Evolutionary conservation across 2,113 vertebrate genomes (phyloP).

Genomic region (Halcyon senegalensis): DNA sequence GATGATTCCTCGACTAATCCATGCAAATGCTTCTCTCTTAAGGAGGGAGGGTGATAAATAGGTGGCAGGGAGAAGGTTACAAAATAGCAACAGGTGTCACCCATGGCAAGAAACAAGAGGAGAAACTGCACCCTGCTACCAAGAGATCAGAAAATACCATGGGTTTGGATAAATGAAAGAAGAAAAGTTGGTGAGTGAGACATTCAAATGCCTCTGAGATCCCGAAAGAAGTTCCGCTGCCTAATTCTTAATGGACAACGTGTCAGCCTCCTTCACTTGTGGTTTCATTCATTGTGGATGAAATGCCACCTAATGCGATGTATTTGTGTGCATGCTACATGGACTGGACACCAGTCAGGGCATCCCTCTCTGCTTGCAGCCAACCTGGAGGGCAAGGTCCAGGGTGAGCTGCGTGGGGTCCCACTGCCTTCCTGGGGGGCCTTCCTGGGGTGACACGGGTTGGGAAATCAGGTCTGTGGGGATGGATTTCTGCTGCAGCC

Average conservation of each 20-base stretch:
- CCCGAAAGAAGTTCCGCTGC: background rate
- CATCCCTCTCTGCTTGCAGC: background rate
- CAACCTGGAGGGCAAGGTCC: background rate
- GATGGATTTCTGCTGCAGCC: background rate
- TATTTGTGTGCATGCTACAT: background rate
- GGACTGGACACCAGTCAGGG: background rate
- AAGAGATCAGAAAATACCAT: background rate
- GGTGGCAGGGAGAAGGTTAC: background rate
- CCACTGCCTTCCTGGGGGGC: background rate
- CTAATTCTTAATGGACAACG: background rate
- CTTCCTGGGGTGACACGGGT: fast-evolving
- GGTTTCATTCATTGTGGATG: background rate
- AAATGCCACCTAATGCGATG: background rate
- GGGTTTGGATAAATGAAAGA: background rate
- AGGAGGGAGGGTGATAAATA: background rate
- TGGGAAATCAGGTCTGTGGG: background rate
- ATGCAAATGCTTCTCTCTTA: background rate
- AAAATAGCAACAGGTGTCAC: background rate
- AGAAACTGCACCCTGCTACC: background rate
- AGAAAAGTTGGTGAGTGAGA: background rate
- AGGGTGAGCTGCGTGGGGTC: background rate
- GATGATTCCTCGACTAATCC: background rate
- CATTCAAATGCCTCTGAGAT: background rate
- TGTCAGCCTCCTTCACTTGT: background rate
- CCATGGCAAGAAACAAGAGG: background rate